These are phyloP conservation scores for Zhuqinia jingwanae DNA, from an alignment of 2,888 invertebrate genomes.

Conservation along the genomic window DNA sequence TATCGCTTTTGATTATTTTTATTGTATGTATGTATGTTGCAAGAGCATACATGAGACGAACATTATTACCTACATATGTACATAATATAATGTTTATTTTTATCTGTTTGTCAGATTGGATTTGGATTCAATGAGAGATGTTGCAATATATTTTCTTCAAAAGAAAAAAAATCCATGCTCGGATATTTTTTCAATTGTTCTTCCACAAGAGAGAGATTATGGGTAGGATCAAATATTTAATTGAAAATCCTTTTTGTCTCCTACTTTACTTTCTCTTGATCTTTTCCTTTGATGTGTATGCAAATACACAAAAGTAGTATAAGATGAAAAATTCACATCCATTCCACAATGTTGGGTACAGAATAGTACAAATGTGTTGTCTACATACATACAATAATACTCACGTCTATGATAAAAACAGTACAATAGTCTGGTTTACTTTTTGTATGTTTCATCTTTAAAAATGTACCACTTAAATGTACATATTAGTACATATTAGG, in stretches of 20 bases:
- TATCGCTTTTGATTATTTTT: constrained; percentile 30
- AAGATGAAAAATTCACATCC: constrained; percentile 12
- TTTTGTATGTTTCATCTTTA: too few relatives aligned
- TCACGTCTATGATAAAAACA: too few relatives aligned
- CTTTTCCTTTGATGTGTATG: constrained; percentile 72
- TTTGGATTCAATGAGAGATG: constrained; percentile 41
- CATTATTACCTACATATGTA: background rate
- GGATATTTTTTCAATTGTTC: constrained; percentile 71
- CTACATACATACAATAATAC: too few relatives aligned
- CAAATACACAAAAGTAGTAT: constrained; percentile 45
- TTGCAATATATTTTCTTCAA: constrained; percentile 65
- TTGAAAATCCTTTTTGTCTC: constrained; percentile 77
- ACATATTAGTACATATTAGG: too few relatives aligned
- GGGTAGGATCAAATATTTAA: constrained; percentile 78
- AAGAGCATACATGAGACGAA: too few relatives aligned
- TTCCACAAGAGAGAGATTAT: constrained; percentile 74
- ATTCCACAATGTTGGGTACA: background rate
- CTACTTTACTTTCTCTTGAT: constrained; percentile 72
- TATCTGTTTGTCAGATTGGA: constrained; percentile 58
- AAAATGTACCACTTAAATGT: too few relatives aligned
- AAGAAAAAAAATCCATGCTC: constrained; percentile 72
- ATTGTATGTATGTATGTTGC: background rate
- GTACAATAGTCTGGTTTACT: too few relatives aligned
- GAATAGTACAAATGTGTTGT: too few relatives aligned
- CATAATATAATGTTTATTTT: constrained; percentile 8